Conservation (phyloP, 2,113 vertebrate genomes). For the Hippocampus zosterae region DNA sequence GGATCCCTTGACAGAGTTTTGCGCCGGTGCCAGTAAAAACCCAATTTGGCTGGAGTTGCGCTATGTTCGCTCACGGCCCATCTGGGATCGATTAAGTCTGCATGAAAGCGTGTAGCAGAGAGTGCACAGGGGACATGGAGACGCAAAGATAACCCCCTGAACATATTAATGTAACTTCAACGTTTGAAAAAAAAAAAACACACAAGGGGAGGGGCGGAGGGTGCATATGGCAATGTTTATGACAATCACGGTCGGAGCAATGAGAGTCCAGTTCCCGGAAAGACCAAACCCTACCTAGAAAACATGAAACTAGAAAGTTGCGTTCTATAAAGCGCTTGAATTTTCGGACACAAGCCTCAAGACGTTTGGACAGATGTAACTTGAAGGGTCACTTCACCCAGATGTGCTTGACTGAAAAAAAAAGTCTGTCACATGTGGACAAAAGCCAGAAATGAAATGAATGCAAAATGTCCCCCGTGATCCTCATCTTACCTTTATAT, state of each 20-base stretch:
- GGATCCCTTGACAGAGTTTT: constrained; percentile 55
- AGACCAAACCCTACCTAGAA: constrained; percentile 20
- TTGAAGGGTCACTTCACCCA: constrained; percentile 8
- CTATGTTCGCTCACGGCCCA: constrained; percentile 47
- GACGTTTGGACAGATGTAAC: background rate
- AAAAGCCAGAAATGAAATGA: no score
- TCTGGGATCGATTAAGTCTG: constrained; percentile 66
- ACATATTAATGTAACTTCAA: constrained; percentile 43
- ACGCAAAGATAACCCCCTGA: constrained; percentile 49
- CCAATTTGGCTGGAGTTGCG: constrained; percentile 54
- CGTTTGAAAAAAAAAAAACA: background rate
- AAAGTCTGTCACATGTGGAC: background rate
- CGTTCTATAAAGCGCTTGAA: constrained; percentile 43
- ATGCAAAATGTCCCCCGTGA: background rate
- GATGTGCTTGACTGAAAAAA: background rate
- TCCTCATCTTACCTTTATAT: constrained; percentile 84
- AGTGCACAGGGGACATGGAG: constrained; percentile 32
- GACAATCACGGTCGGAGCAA: constrained; percentile 50
- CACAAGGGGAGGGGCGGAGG: constrained; percentile 13
- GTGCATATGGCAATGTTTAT: constrained; percentile 60
- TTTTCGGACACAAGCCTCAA: background rate
- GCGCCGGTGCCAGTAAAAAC: constrained; percentile 60
- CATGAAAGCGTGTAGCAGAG: constrained; percentile 49
- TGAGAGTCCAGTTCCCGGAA: constrained; percentile 49
- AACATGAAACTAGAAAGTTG: constrained; percentile 44